phyloP scores from a whole-genome alignment of 2,797 vertebrate species.

The Strix occidentalis region DNA sequence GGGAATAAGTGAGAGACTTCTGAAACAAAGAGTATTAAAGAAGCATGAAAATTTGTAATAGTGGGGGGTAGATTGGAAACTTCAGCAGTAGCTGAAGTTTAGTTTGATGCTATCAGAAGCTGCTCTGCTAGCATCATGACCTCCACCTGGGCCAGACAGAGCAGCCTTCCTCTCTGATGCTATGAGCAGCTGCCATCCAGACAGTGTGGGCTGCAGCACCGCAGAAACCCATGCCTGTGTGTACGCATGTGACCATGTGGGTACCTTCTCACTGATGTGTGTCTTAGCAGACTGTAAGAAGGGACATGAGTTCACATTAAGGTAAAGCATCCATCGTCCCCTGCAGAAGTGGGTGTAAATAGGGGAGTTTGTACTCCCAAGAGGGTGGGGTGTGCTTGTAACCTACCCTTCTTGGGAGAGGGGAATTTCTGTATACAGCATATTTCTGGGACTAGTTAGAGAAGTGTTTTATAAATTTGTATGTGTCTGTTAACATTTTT shows the following conservation, averaged over 20 bases:
- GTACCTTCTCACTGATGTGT: neutral
- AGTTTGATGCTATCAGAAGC: neutral
- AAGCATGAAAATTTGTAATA: neutral
- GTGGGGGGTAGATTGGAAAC: neutral
- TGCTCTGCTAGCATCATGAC: neutral
- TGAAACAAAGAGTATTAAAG: neutral
- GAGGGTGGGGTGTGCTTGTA: neutral
- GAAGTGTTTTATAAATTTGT: neutral
- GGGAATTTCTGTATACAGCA: neutral
- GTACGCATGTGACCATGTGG: fast-evolving
- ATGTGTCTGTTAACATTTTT: neutral
- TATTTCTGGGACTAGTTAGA: neutral
- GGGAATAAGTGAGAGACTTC: neutral
- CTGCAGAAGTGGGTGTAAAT: neutral
- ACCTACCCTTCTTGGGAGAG: neutral
- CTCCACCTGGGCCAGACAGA: neutral
- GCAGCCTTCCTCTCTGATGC: neutral
- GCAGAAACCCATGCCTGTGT: neutral
- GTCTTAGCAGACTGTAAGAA: neutral
- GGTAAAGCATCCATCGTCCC: neutral
- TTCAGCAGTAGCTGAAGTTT: neutral
- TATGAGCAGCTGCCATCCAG: neutral
- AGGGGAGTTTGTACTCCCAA: neutral
- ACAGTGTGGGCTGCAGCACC: neutral
- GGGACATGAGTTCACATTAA: neutral